Evolutionary conservation across 2,888 invertebrate species (phyloP).

Genomic region (Polymixis flavicincta): DNA sequence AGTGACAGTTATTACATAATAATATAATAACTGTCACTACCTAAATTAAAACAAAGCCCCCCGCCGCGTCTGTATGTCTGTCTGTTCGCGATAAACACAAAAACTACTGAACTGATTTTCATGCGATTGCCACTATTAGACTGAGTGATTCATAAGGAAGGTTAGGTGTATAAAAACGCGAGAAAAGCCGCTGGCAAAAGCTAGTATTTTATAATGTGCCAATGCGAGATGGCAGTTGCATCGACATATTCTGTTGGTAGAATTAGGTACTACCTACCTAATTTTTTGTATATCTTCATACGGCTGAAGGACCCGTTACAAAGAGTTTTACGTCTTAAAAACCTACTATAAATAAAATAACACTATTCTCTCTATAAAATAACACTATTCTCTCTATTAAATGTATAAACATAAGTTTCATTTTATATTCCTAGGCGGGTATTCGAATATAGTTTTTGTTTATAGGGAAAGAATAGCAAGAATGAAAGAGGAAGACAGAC

Average conservation of each 20-base stretch:
- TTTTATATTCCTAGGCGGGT: neutral
- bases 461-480: constrained; percentile 84
- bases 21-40: too few species aligned
- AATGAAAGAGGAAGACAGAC: constrained; percentile 89
- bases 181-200: too few species aligned
- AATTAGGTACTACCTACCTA: neutral
- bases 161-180: too few species aligned
- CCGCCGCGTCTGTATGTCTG: too few species aligned
- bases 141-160: too few species aligned
- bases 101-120: too few species aligned
- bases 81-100: too few species aligned
- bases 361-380: too few species aligned
- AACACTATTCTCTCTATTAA: neutral
- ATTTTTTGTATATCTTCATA: neutral
- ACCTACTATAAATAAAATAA: neutral
- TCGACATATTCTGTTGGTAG: neutral
- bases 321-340: neutral
- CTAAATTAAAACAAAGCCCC: too few species aligned
- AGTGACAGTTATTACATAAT: too few species aligned
- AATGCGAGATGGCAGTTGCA: neutral
- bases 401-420: neutral
- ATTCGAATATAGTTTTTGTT: neutral
- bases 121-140: too few species aligned
- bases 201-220: neutral
- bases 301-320: neutral